Evolutionary conservation across 2,797 vertebrate genomes (phyloP).

Genomic region (Iguana delicatissima): DNA sequence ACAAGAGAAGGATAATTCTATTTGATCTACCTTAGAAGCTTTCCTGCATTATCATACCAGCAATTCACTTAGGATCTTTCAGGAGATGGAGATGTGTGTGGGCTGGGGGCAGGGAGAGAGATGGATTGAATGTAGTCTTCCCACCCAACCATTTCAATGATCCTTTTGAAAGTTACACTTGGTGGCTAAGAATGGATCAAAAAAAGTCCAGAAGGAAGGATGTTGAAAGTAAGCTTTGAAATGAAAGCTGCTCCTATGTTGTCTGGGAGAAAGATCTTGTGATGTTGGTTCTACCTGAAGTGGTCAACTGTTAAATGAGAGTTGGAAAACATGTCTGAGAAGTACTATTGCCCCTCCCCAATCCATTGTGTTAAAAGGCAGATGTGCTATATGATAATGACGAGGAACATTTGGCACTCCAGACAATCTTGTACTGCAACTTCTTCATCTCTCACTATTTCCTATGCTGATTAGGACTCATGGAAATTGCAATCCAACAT

Average conservation of each 20-base stretch:
- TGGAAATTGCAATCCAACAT: neutral
- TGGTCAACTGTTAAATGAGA: neutral
- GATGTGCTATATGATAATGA: neutral
- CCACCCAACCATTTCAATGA: fast-evolving
- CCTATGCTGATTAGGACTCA: neutral
- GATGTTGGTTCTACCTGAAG: neutral
- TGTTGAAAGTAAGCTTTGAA: neutral
- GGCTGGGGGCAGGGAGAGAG: neutral
- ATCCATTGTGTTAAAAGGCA: neutral
- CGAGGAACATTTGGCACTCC: neutral
- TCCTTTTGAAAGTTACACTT: neutral
- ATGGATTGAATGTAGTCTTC: neutral
- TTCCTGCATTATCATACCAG: constrained; percentile 11
- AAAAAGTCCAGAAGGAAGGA: neutral
- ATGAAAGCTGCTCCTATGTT: neutral
- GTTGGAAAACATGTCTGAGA: neutral
- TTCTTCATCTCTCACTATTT: neutral
- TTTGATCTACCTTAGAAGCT: constrained; percentile 18
- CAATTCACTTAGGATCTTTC: constrained; percentile 36
- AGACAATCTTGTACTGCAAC: neutral
- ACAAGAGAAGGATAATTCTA: neutral
- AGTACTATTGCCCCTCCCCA: neutral
- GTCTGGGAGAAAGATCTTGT: neutral
- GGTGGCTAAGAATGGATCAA: neutral
- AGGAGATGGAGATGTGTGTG: constrained; percentile 28